These are phyloP conservation scores for Andrena bucephala DNA, from an alignment of 2,888 invertebrate genomes.

Conservation along the genomic window DNA sequence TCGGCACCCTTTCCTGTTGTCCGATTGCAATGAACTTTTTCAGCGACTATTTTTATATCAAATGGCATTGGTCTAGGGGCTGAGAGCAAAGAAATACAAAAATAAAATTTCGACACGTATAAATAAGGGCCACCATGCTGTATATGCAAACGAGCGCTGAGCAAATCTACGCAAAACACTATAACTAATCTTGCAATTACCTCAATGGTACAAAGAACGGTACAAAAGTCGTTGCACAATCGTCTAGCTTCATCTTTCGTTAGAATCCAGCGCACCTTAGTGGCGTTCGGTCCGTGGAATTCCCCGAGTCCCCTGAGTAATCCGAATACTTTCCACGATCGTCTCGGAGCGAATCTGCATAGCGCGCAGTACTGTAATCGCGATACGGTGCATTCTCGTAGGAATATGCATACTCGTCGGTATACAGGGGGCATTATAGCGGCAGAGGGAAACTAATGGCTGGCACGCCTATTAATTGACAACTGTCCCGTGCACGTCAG, in stretches of 20 bases:
- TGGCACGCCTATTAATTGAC: constrained; percentile 64
- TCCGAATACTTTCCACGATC: constrained; percentile 33
- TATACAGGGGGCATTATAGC: constrained; percentile 43
- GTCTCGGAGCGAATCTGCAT: constrained; percentile 42
- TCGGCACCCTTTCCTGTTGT: too few relatives aligned
- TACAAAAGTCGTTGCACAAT: too few relatives aligned
- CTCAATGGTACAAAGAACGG: too few relatives aligned
- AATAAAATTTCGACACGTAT: too few relatives aligned
- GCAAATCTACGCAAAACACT: too few relatives aligned
- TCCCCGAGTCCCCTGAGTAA: neutral
- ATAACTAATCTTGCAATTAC: too few relatives aligned
- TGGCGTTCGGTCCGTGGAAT: neutral
- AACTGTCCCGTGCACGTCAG: constrained; percentile 59
- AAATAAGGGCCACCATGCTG: too few relatives aligned
- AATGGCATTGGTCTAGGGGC: too few relatives aligned
- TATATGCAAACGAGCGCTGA: too few relatives aligned
- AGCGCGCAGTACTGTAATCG: constrained; percentile 11
- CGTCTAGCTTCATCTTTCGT: neutral
- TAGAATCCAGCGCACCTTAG: neutral
- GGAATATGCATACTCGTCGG: constrained; percentile 50
- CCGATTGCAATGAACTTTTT: too few relatives aligned
- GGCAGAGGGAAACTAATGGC: constrained; percentile 47
- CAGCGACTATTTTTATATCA: too few relatives aligned
- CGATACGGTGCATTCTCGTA: constrained; percentile 41
- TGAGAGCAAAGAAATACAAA: too few relatives aligned